A percentile compares a stretch with the other conserved stretches of the same genome.
Conservation (phyloP, 2,113 vertebrate species). For the Aythya baeri region DNA sequence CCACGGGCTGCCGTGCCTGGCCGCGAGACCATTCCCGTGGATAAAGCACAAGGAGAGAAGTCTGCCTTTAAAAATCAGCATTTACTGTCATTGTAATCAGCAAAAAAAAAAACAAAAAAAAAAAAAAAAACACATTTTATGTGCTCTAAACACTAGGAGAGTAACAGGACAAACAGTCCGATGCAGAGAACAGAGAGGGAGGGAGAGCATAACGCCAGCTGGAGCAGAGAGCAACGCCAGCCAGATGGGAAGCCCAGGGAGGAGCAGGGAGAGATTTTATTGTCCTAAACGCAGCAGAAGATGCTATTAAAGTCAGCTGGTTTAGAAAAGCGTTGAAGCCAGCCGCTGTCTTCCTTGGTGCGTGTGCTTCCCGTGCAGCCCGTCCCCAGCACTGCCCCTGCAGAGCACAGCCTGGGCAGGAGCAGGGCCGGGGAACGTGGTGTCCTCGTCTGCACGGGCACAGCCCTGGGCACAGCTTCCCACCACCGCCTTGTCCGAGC, state of each 20-base stretch:
- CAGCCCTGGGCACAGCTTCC: fast-evolving
- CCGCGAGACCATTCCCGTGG: fast-evolving
- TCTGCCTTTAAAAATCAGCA: conserved; percentile 9
- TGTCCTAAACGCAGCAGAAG: not conserved
- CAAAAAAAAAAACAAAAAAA: no score
- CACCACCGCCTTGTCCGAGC: fast-evolving
- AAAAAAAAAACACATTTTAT: not conserved
- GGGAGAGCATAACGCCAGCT: not conserved
- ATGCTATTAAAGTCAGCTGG: not conserved
- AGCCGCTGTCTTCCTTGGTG: not conserved
- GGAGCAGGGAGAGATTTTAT: not conserved
- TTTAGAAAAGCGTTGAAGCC: not conserved
- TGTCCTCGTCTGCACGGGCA: fast-evolving
- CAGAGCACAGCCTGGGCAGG: fast-evolving
- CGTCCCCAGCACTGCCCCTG: fast-evolving
- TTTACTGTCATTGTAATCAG: conserved; percentile 28
- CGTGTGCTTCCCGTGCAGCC: fast-evolving
- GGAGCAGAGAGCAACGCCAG: not conserved
- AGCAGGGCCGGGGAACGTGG: fast-evolving
- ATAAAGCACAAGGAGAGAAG: not conserved
- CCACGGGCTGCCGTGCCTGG: fast-evolving
- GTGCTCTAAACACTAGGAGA: not conserved
- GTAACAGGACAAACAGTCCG: not conserved
- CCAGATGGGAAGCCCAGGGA: not conserved
- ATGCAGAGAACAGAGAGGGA: not conserved